Conservation (phyloP, 1,140 invertebrate genomes). For the Drosophila prosaltans region DNA sequence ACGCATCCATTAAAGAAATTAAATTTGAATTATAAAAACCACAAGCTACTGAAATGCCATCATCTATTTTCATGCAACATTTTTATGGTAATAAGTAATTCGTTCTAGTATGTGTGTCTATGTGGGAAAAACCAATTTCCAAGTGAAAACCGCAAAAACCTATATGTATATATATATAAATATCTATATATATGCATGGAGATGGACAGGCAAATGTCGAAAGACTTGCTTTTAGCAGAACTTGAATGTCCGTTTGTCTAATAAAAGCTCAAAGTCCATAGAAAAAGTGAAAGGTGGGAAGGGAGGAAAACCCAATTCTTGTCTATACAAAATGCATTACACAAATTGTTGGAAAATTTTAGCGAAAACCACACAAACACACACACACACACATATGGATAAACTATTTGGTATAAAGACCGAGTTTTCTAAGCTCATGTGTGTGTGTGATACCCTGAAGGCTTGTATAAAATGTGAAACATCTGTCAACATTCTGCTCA, state of each 20-base stretch:
- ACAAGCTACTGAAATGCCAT: constrained; percentile 8
- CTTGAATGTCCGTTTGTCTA: constrained; percentile 16
- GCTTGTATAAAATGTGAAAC: constrained; percentile 45
- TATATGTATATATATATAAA: background rate
- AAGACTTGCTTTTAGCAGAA: constrained; percentile 35
- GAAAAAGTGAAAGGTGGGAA: background rate
- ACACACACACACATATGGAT: background rate
- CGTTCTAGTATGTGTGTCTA: background rate
- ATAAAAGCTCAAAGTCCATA: background rate
- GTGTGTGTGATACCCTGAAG: background rate
- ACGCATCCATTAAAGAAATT: constrained; percentile 35
- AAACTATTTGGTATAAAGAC: background rate
- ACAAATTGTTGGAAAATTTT: constrained; percentile 49
- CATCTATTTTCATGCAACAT: background rate
- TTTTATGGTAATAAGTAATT: constrained; percentile 5
- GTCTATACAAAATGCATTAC: constrained; percentile 52
- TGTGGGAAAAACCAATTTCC: constrained; percentile 14
- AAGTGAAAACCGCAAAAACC: constrained; percentile 29
- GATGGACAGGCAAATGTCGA: constrained; percentile 35
- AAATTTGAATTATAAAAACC: constrained; percentile 28
- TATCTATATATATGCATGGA: constrained; percentile 25
- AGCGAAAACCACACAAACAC: constrained; percentile 41
- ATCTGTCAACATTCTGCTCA: constrained; percentile 45
- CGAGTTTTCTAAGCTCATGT: background rate
- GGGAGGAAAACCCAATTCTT: constrained; percentile 7